These are phyloP conservation scores for Litocranius walleri DNA, from an alignment of 2,113 vertebrate genomes.

Conservation along the genomic window DNA sequence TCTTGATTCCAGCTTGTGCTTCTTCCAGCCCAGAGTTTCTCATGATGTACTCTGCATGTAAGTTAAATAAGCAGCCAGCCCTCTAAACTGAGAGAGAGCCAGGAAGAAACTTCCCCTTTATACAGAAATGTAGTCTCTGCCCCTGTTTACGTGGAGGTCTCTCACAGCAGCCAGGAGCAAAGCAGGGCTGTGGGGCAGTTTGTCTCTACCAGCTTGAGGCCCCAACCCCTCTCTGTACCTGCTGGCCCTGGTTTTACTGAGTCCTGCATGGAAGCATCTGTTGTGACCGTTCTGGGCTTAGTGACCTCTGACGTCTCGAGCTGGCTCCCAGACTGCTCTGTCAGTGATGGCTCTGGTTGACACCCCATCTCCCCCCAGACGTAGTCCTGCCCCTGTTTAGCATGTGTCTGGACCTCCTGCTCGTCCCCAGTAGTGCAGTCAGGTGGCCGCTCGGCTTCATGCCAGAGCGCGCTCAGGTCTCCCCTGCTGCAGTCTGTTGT, in stretches of 20 bases:
- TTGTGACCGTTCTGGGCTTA: not conserved
- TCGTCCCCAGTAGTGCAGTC: not conserved
- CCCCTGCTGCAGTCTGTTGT: conserved; percentile 17
- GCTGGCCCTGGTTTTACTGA: not conserved
- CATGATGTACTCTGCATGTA: too few relatives aligned
- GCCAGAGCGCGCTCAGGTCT: not conserved
- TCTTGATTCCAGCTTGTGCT: too few relatives aligned
- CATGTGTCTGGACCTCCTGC: not conserved
- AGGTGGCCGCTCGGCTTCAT: not conserved
- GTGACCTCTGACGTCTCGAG: not conserved
- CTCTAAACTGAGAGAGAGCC: not conserved
- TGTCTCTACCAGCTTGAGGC: not conserved
- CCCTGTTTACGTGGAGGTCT: not conserved
- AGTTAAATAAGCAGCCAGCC: not conserved
- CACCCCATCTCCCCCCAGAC: not conserved
- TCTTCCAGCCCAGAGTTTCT: too few relatives aligned
- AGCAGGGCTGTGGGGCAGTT: not conserved
- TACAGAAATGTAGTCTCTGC: not conserved
- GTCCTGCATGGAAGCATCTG: not conserved
- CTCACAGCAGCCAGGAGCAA: not conserved
- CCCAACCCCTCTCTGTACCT: not conserved
- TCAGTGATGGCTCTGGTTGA: not conserved
- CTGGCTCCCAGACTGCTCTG: not conserved
- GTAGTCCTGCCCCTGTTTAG: not conserved
- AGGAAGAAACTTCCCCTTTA: not conserved